Evolutionary conservation across 2,113 vertebrate species (phyloP), one percentile per base, ranked within the genome.

Genomic region (Psephotus haematonotus): DNA sequence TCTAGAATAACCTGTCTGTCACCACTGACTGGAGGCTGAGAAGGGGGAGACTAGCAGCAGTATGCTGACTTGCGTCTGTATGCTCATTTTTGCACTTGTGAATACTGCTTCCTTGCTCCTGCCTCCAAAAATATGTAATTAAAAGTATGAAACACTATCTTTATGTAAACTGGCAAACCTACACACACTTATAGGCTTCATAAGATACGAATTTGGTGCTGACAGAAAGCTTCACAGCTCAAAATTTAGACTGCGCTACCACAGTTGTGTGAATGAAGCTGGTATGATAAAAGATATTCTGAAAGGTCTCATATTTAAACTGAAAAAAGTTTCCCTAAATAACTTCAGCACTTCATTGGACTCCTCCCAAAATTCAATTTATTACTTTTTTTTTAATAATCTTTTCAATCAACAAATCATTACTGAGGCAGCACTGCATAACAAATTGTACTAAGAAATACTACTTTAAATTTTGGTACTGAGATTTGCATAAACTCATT

Each of bases 181-280:
- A 81, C 60, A 59, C 28, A 63, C 19, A 59, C 9, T 53, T 74
- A n/a, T 3, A 78, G 46, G 46, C 37, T 94, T 92, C 6, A 6
- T 59, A 86, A 35, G n/a, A 49, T 59, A 75, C 81, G 68, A 62
- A 78, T 23, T 43, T 60, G 39, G 20, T 69, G 65, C 37, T 91
- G 90, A 94, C 87, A 95, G 80, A 92, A 89, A 71, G 7, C 22
- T 85, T 91, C 74, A 47, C 83, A 72, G 67, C 33, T 92, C 62
- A 89, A 92, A 92, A 80, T 84, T 76, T 75, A 94, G 74, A 75
- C 59, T 52, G 20, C 1, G 1, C 43, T 67, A 33, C 50, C 57
- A 67, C 31, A 79, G 11, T 41, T 18, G 7, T 62, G 62, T 90
- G 68, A 89, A 83, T 64, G 55, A 83, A 35, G 39, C 8, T 75